These are phyloP conservation scores for Cyanoderma ruficeps DNA, from an alignment of 2,113 vertebrate species.

Conservation along the genomic window DNA sequence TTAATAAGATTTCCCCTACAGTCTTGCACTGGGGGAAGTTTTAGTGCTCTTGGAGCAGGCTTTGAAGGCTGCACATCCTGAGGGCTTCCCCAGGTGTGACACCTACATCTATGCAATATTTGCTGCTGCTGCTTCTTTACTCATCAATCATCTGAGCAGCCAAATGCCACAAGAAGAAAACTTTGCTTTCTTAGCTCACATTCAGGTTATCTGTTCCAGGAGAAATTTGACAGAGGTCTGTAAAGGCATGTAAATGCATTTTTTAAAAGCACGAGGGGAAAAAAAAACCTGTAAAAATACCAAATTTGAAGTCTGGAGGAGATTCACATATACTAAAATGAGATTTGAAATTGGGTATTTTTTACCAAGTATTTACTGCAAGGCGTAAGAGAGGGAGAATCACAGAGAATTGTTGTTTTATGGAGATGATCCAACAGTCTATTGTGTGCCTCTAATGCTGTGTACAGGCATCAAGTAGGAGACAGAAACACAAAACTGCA, in stretches of 20 bases:
- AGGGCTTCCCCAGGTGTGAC: neutral
- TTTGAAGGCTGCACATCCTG: neutral
- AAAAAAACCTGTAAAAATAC: neutral
- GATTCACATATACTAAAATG: neutral
- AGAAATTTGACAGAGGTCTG: neutral
- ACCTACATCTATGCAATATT: neutral
- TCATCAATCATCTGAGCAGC: neutral
- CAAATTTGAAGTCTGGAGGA: neutral
- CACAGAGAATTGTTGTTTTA: neutral
- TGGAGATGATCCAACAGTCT: neutral
- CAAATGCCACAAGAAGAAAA: neutral
- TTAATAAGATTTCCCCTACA: neutral
- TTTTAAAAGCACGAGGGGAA: neutral
- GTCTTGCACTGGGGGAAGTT: neutral
- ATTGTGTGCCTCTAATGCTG: neutral
- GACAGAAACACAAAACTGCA: neutral
- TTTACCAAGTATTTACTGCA: neutral
- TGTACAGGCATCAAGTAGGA: neutral
- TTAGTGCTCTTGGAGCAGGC: neutral
- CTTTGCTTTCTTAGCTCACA: neutral
- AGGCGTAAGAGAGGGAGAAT: neutral
- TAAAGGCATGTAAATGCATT: neutral
- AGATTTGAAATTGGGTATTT: neutral
- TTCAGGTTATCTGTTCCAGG: neutral
- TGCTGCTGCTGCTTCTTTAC: neutral